These are phyloP conservation scores for Oeneis ivallda DNA, from an alignment of 2,888 invertebrate species.

Conservation along the genomic window DNA sequence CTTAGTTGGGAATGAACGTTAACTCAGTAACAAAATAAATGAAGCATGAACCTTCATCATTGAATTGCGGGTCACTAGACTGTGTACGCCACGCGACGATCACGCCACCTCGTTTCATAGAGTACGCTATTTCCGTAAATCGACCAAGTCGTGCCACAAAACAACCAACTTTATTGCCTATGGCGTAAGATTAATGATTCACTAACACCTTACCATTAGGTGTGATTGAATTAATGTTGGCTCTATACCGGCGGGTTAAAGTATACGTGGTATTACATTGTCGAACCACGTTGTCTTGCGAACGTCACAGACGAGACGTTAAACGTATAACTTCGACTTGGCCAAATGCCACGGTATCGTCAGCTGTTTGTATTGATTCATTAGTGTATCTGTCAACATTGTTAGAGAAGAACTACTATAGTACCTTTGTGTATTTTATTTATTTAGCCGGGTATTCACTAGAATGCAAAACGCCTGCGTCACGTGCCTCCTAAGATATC, in stretches of 20 bases:
- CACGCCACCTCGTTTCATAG: slow-evolving; percentile 60
- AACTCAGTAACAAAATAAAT: slow-evolving; percentile 12
- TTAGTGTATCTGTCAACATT: slow-evolving; percentile 12
- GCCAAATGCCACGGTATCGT: slow-evolving; percentile 37
- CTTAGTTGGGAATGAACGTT: not conserved
- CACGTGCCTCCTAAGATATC: too few species aligned
- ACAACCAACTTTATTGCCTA: slow-evolving; percentile 33
- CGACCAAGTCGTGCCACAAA: slow-evolving; percentile 23
- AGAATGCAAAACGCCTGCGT: too few species aligned
- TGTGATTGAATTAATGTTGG: slow-evolving; percentile 15
- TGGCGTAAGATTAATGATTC: slow-evolving; percentile 21
- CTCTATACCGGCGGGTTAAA: slow-evolving; percentile 27
- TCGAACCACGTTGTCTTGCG: slow-evolving; percentile 21
- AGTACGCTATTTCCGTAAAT: slow-evolving; percentile 45
- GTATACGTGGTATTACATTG: slow-evolving; percentile 32
- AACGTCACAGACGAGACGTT: slow-evolving; percentile 15
- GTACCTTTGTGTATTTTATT: too few species aligned
- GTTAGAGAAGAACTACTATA: not conserved
- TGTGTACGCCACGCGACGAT: slow-evolving; percentile 64
- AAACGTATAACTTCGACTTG: slow-evolving; percentile 32
- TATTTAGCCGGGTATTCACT: too few species aligned
- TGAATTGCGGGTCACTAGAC: slow-evolving; percentile 67
- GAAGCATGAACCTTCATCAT: slow-evolving; percentile 32
- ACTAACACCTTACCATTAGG: slow-evolving; percentile 4
- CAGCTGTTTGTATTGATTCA: slow-evolving; percentile 33